A percentile compares a stretch with the other conserved stretches of the same genome.
phyloP scores from a whole-genome alignment of 2,797 vertebrate genomes.

The Schizopygopsis malacanthus region DNA sequence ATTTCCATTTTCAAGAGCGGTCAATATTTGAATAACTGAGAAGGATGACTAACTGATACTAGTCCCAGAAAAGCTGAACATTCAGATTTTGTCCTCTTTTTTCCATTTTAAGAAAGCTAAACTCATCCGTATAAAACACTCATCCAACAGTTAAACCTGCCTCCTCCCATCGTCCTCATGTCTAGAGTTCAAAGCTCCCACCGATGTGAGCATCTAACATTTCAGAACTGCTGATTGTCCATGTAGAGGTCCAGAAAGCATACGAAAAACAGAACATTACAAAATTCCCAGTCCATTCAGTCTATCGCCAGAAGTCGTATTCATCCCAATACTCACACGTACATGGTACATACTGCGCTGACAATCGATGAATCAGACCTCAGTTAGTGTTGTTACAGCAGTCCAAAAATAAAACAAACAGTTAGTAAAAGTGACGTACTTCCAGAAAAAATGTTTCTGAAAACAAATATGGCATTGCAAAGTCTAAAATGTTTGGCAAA shows the following conservation, averaged over 20 bases:
- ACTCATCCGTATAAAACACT: constrained; percentile 26
- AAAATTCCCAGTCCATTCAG: constrained; percentile 16
- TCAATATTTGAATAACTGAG: constrained; percentile 11
- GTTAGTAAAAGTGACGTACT: constrained; percentile 37
- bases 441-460: constrained; percentile 6
- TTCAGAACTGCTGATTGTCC: constrained; percentile 35
- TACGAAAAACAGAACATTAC: constrained; percentile 23
- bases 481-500: constrained; percentile 56
- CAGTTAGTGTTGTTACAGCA: constrained; percentile 50
- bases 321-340: constrained; percentile 38
- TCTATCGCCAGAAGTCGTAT: constrained; percentile 6
- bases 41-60: constrained; percentile 9
- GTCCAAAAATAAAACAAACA: constrained; percentile 37
- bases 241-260: constrained; percentile 19
- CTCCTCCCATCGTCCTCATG: neutral
- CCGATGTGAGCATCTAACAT: constrained; percentile 17
- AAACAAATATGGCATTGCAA: constrained; percentile 45
- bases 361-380: constrained; percentile 39
- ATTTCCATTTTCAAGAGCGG: constrained; percentile 4
- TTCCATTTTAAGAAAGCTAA: constrained; percentile 8
- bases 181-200: constrained; percentile 15
- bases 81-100: constrained; percentile 12
- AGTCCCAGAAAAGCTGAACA: constrained; percentile 9
- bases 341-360: constrained; percentile 42
- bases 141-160: neutral